phyloP scores from a whole-genome alignment of 2,888 invertebrate genomes.

The Drosophila barbarae region DNA sequence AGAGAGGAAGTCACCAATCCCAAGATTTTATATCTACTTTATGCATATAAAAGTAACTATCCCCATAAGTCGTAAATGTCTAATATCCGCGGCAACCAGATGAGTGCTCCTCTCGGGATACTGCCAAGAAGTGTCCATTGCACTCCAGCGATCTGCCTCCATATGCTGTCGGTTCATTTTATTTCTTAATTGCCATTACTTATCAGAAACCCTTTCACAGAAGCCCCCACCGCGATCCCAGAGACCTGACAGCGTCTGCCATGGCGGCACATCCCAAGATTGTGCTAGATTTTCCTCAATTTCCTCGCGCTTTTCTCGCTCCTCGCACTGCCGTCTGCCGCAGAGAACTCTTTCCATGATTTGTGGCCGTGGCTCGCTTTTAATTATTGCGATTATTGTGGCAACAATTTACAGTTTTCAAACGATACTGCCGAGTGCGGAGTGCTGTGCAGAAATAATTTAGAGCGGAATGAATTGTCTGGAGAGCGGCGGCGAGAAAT shows the following conservation, averaged over 20 bases:
- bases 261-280: constrained; percentile 38
- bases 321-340: constrained; percentile 16
- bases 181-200: constrained; percentile 53
- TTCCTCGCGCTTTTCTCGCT: constrained; percentile 34
- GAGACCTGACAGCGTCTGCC: constrained; percentile 40
- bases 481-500: constrained; percentile 36
- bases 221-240: constrained; percentile 31
- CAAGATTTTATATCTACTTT: background rate
- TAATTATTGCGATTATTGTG: constrained; percentile 71
- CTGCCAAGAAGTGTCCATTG: constrained; percentile 3
- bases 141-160: constrained; percentile 10
- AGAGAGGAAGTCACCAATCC: background rate
- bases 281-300: constrained; percentile 62
- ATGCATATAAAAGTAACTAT: background rate
- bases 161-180: constrained; percentile 44
- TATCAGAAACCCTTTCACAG: constrained; percentile 58
- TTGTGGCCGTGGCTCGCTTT: constrained; percentile 58
- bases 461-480: constrained; percentile 57
- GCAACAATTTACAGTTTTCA: constrained; percentile 67
- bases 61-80: background rate
- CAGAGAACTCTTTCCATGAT: constrained; percentile 42
- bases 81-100: background rate
- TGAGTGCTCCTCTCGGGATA: too few relatives aligned
- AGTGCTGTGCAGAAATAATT: constrained; percentile 47
- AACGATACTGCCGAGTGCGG: constrained; percentile 43